These are phyloP conservation scores for Crambe crambe DNA, from an alignment of 37 sponge, comb jelly and placozoan genomes.

Conservation along the genomic window DNA sequence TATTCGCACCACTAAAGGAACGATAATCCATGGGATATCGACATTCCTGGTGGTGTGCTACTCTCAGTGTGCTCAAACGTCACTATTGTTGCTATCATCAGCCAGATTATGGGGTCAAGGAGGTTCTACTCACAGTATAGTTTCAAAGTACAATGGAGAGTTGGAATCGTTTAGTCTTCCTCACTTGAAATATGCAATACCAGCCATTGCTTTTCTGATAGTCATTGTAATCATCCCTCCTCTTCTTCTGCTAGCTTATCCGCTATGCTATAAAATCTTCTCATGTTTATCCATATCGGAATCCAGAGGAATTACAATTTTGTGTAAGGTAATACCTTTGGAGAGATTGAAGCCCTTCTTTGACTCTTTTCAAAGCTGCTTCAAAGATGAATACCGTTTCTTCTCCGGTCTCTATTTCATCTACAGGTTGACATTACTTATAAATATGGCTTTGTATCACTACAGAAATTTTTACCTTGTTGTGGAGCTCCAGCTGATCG, in stretches of 20 bases:
- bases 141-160: not conserved
- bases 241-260: conserved; percentile 19
- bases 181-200: conserved; percentile 11
- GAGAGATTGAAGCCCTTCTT: conserved; percentile 11
- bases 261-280: conserved; percentile 6
- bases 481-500: conserved; percentile 11
- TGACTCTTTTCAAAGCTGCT: too few species aligned
- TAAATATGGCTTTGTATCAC: too few species aligned
- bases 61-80: conserved; percentile 4
- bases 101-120: not conserved
- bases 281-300: not conserved
- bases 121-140: not conserved
- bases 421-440: too few species aligned
- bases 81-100: not conserved
- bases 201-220: conserved; percentile 1
- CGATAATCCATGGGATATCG: conserved; percentile 11
- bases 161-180: not conserved
- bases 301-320: not conserved
- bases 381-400: too few species aligned
- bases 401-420: too few species aligned
- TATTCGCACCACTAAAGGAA: not conserved
- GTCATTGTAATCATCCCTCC: conserved; percentile 1
- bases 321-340: not conserved
- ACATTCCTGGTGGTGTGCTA: conserved; percentile 17
- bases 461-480: too few species aligned